A percentile compares a stretch with the other conserved stretches of the same genome.
Evolutionary conservation across 2,113 vertebrate genomes (phyloP).

Genomic region (Pardalotus punctatus): DNA sequence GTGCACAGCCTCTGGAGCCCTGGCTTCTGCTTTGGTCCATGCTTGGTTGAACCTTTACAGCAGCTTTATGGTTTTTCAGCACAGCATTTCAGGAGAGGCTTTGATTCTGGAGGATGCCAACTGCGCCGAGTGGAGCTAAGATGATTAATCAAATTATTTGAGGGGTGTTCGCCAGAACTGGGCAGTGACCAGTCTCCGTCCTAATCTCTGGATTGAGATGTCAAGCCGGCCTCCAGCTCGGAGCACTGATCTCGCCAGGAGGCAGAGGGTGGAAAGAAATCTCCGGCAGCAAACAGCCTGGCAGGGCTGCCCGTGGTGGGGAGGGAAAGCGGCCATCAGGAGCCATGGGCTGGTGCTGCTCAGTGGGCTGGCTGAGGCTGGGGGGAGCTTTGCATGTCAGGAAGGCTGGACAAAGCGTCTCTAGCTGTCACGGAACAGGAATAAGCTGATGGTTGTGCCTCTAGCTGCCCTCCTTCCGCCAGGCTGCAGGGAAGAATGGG

Average conservation of each 20-base stretch:
- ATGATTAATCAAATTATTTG: conserved; percentile 60
- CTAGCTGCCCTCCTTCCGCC: neutral
- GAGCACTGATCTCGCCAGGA: neutral
- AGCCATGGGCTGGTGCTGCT: neutral
- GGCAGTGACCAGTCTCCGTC: conserved; percentile 37
- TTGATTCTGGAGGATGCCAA: conserved; percentile 38
- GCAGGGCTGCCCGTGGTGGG: neutral
- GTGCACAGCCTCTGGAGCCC: conserved; percentile 37
- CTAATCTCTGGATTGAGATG: conserved; percentile 53
- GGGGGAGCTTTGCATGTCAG: neutral
- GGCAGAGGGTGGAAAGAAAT: neutral
- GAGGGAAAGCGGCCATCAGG: neutral
- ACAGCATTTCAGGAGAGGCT: neutral
- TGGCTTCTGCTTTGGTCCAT: neutral
- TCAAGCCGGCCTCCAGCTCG: neutral
- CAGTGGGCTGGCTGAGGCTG: neutral
- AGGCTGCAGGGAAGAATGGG: neutral
- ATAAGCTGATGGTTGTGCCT: neutral
- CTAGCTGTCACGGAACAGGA: neutral
- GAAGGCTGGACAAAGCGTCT: neutral
- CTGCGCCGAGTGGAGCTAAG: neutral
- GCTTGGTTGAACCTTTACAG: conserved; percentile 45
- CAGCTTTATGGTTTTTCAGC: neutral
- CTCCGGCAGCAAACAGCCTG: neutral
- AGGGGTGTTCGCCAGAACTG: conserved; percentile 9